A percentile compares a stretch with the other conserved stretches of the same genome.
These are phyloP conservation scores for Xerus inauris DNA, from an alignment of 2,113 vertebrate species.

Conservation along the genomic window DNA sequence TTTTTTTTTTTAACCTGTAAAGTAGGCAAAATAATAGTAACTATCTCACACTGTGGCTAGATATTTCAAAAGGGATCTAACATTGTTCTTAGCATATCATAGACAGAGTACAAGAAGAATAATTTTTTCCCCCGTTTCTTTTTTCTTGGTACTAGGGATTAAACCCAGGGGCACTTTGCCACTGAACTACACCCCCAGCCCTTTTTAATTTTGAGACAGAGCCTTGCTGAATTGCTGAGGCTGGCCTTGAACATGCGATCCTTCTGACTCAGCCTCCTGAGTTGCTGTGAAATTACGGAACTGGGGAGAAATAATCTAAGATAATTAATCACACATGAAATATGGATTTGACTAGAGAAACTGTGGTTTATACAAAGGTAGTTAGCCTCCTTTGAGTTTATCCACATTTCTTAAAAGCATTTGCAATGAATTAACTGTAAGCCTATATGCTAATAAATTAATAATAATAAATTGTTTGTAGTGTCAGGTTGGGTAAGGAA, in stretches of 20 bases:
- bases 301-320: not conserved
- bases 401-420: not conserved
- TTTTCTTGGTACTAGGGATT: too few relatives aligned
- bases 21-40: not conserved
- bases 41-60: not conserved
- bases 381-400: not conserved
- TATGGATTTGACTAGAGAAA: not conserved
- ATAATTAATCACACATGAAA: not conserved
- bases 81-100: not conserved
- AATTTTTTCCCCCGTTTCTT: too few relatives aligned
- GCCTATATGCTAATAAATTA: not conserved
- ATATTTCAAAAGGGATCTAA: not conserved
- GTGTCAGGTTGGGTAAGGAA: not conserved
- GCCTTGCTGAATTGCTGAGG: too few relatives aligned
- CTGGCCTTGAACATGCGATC: too few relatives aligned
- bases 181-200: too few relatives aligned
- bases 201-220: too few relatives aligned
- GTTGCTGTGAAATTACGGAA: not conserved
- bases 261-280: too few relatives aligned
- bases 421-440: not conserved
- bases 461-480: slow-evolving; percentile 1
- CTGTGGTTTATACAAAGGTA: not conserved
- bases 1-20: not conserved
- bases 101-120: not conserved
- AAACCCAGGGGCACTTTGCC: too few relatives aligned